Evolutionary conservation across 92 coral and sea anemone genomes (phyloP).

Genomic region (Palythoa grandis): DNA sequence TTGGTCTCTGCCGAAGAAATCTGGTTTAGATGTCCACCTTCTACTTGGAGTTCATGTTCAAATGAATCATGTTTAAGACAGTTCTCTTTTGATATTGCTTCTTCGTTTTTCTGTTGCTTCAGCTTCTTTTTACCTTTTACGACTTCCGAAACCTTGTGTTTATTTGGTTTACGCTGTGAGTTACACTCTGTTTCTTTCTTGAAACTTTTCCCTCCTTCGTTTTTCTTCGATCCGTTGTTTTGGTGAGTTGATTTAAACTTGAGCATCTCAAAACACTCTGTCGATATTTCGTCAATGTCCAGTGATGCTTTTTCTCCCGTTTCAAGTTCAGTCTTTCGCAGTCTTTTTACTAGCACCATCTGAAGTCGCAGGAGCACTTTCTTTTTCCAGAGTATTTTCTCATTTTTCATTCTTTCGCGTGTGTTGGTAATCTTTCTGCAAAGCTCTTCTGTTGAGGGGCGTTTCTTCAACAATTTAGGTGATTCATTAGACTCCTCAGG

Average conservation of each 20-base stretch:
- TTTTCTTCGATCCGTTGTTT: slow-evolving; percentile 33
- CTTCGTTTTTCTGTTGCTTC: neutral
- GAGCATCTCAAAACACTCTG: slow-evolving; percentile 30
- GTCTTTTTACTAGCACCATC: slow-evolving; percentile 56
- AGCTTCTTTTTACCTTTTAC: slow-evolving; percentile 17
- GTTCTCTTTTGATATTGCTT: slow-evolving; percentile 2
- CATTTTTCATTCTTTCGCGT: slow-evolving; percentile 64
- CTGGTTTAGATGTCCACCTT: neutral
- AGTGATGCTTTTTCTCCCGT: slow-evolving; percentile 72
- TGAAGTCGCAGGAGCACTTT: slow-evolving; percentile 72
- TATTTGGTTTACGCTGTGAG: neutral
- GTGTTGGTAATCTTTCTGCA: slow-evolving; percentile 66
- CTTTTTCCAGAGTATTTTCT: slow-evolving; percentile 79
- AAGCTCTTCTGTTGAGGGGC: slow-evolving; percentile 59
- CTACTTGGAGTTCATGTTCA: neutral
- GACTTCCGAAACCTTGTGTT: slow-evolving; percentile 13
- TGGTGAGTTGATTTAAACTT: slow-evolving; percentile 2
- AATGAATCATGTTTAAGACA: neutral
- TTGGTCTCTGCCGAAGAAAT: neutral
- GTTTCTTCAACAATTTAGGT: slow-evolving; percentile 39
- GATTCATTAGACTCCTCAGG: neutral
- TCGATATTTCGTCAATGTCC: slow-evolving; percentile 40
- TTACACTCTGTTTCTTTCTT: slow-evolving; percentile 11
- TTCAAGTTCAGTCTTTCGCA: slow-evolving; percentile 64
- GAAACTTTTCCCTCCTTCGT: neutral